These are phyloP conservation scores for Siniperca undulata DNA, from an alignment of 2,797 vertebrate species.

Conservation along the genomic window DNA sequence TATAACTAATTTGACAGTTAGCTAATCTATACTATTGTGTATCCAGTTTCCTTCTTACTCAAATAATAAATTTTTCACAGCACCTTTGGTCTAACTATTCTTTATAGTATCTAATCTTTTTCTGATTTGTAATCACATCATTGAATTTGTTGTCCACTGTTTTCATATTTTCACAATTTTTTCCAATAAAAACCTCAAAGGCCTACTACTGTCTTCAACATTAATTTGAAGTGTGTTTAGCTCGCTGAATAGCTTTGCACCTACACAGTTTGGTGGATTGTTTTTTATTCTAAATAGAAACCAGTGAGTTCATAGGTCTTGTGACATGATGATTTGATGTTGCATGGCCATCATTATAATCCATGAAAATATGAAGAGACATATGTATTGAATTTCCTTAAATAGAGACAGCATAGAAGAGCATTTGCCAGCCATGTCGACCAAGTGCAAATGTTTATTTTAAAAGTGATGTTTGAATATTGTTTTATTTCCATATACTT, in stretches of 20 bases:
- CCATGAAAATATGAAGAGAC: constrained; percentile 63
- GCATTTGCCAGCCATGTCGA: constrained; percentile 60
- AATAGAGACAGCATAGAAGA: constrained; percentile 60
- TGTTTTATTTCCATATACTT: constrained; percentile 80
- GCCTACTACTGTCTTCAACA: neutral
- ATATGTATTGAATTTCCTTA: constrained; percentile 74
- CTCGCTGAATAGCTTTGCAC: neutral
- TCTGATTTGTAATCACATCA: neutral
- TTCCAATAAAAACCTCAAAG: constrained; percentile 5
- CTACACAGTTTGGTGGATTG: constrained; percentile 11
- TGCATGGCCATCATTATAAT: constrained; percentile 60
- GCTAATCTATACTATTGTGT: neutral
- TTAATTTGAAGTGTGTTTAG: neutral
- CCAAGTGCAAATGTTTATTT: constrained; percentile 79
- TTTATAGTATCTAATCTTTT: neutral
- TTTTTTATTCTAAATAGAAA: constrained; percentile 60
- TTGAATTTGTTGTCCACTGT: neutral
- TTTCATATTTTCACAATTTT: constrained; percentile 9
- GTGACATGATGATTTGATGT: constrained; percentile 55
- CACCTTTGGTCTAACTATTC: neutral
- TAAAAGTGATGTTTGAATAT: constrained; percentile 79
- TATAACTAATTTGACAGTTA: neutral
- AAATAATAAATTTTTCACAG: neutral
- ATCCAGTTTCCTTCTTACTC: neutral
- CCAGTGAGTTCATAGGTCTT: constrained; percentile 46